phyloP scores from a whole-genome alignment of 2,797 vertebrate genomes.

The Ciconia nigra region DNA sequence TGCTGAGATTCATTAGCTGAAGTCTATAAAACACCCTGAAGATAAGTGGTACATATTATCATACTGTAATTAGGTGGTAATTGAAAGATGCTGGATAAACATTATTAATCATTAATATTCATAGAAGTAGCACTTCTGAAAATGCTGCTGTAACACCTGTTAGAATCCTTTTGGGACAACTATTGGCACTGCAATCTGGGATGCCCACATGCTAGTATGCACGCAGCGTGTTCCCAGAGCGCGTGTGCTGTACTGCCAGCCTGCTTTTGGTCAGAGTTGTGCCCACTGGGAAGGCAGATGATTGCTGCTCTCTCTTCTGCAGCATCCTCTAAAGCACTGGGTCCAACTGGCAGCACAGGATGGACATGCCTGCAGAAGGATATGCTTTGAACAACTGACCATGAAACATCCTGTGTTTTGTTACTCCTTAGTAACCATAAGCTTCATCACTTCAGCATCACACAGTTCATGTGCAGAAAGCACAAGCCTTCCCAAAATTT shows the following conservation, averaged over 20 bases:
- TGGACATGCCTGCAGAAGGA: not conserved
- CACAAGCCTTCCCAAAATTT: not conserved
- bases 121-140: conserved; percentile 30
- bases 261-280: not conserved
- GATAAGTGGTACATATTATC: conserved; percentile 58
- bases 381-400: not conserved
- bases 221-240: not conserved
- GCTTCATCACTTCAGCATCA: not conserved
- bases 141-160: not conserved
- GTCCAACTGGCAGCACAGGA: not conserved
- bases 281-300: not conserved
- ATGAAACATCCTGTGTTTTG: not conserved
- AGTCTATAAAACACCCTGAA: conserved; percentile 50
- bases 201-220: not conserved
- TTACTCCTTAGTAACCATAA: not conserved
- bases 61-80: conserved; percentile 64
- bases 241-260: accelerated
- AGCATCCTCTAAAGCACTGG: not conserved
- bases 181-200: not conserved
- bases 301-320: not conserved
- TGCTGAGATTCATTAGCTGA: conserved; percentile 53
- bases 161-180: not conserved
- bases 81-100: conserved; percentile 66
- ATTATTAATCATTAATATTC: conserved; percentile 58
- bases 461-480: not conserved